Conservation (phyloP, 2,113 vertebrate genomes). For the Halichoerus grypus region DNA sequence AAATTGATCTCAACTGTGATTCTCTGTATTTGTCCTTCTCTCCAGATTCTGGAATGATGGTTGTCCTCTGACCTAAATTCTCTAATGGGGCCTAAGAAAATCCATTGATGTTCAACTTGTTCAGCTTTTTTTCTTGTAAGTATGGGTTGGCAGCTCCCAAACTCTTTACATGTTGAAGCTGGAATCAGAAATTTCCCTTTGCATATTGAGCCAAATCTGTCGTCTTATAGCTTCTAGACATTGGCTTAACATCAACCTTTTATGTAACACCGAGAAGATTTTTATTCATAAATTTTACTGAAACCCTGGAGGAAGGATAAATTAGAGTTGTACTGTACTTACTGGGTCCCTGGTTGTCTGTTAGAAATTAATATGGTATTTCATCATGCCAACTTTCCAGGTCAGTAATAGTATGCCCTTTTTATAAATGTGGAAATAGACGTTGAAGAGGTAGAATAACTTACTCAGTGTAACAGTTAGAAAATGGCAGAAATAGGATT, state of each 20-base stretch:
- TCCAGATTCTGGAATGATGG: not conserved
- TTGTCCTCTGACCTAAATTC: not conserved
- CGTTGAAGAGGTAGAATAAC: not conserved
- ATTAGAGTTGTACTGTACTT: not conserved
- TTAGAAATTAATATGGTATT: not conserved
- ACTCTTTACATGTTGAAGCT: not conserved
- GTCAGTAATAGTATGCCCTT: not conserved
- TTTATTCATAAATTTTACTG: not conserved
- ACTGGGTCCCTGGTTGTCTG: not conserved
- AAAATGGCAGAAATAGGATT: not conserved
- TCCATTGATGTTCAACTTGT: not conserved
- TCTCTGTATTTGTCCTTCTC: not conserved
- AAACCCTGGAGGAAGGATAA: not conserved
- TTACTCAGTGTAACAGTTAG: not conserved
- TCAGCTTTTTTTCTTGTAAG: not conserved
- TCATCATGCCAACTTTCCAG: not conserved
- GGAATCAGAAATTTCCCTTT: not conserved
- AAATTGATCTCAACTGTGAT: not conserved
- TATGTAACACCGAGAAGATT: not conserved
- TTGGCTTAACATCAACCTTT: not conserved
- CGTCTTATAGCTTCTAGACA: not conserved
- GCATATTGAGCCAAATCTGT: not conserved
- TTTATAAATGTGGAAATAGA: not conserved
- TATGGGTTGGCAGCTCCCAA: not conserved
- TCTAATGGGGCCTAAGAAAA: not conserved